Percentiles rank a stretch among this genome's conserved stretches.
Conservation (phyloP, 2,797 vertebrate species). For the Crocodylus rhombifer region DNA sequence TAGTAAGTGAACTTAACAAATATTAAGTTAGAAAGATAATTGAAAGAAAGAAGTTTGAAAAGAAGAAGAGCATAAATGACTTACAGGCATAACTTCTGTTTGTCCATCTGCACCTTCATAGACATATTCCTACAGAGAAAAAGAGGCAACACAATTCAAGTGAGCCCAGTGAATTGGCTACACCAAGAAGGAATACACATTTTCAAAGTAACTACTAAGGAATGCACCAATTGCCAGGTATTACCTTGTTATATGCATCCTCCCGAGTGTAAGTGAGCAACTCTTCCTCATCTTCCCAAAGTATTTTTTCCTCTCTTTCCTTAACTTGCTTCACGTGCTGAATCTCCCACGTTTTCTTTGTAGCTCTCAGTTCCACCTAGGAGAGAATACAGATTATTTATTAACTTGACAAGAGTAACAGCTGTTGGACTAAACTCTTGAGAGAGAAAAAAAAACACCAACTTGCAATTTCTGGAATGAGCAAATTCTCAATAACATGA, state of each 20-base stretch:
- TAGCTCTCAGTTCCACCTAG: slow-evolving; percentile 84
- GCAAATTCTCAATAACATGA: neutral
- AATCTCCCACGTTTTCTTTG: slow-evolving; percentile 90
- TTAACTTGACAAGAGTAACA: neutral
- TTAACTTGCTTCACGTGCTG: slow-evolving; percentile 88
- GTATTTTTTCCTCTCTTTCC: slow-evolving; percentile 84
- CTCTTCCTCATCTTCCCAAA: slow-evolving; percentile 89
- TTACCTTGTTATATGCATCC: slow-evolving; percentile 94
- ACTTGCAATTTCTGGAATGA: neutral
- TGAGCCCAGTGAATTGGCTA: neutral
- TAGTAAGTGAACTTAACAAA: neutral
- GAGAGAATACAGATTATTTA: slow-evolving; percentile 26
- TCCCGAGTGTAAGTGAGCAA: slow-evolving; percentile 94
- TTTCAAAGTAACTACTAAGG: neutral
- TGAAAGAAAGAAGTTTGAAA: neutral
- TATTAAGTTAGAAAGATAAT: neutral
- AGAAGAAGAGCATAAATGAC: slow-evolving; percentile 22
- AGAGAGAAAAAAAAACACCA: neutral
- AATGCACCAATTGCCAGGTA: neutral
- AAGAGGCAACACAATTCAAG: slow-evolving; percentile 34
- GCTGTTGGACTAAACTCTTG: neutral
- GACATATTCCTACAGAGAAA: slow-evolving; percentile 88
- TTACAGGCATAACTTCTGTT: slow-evolving; percentile 96
- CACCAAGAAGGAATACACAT: neutral
- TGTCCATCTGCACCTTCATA: slow-evolving; percentile 91